Evolutionary conservation across 2,888 invertebrate genomes (phyloP).

Genomic region (Brachylomia viminalis): DNA sequence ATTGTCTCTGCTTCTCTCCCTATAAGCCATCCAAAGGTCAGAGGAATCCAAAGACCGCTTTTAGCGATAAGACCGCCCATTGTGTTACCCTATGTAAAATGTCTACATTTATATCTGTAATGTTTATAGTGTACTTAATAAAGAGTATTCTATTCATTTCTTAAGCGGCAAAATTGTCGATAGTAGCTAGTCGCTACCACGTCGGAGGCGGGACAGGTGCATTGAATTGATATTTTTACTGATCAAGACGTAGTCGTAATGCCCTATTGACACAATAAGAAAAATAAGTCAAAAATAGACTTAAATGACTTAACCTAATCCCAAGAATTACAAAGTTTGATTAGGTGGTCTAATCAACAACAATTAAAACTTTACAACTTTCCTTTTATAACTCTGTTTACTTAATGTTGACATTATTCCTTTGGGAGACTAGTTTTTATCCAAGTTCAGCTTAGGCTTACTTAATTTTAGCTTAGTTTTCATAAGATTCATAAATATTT

Average conservation of each 20-base stretch:
- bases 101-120: too few relatives aligned
- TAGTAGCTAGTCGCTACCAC: background rate
- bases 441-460: background rate
- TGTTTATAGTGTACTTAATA: too few relatives aligned
- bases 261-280: background rate
- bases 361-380: conserved; percentile 3
- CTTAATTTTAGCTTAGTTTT: background rate
- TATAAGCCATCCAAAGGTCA: too few relatives aligned
- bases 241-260: background rate
- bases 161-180: background rate
- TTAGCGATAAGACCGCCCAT: too few relatives aligned
- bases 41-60: too few relatives aligned
- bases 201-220: background rate
- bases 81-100: too few relatives aligned
- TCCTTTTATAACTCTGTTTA: conserved; percentile 15
- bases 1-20: too few relatives aligned
- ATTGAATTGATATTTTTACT: background rate
- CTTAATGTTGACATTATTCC: background rate
- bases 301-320: background rate
- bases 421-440: background rate
- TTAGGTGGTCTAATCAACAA: background rate
- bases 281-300: background rate
- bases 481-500: background rate
- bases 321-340: background rate
- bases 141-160: too few relatives aligned